Base-by-base conservation (phyloP, 2,888 invertebrate genomes). In the Acronicta leporina region DNA sequence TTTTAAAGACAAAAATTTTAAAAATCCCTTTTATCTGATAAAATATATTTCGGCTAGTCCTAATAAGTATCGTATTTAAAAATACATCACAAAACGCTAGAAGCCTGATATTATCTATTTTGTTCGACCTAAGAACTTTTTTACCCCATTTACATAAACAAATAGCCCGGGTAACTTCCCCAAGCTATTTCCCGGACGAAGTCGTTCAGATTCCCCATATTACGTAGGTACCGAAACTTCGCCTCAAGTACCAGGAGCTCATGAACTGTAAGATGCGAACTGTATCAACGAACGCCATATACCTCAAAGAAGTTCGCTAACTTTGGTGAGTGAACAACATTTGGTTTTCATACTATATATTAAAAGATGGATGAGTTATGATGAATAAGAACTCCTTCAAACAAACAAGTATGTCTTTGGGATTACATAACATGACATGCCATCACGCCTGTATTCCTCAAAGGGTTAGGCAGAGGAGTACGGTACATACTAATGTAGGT, bases 251-350 rank as follows among this genome's bases (percentile, higher is more conserved):
- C 73, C 10, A 67, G 35, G 45, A 38, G 8, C 52, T 55, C 61
- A 67, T 67, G 68, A 72, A 60, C 51, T 42, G 48, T 48, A 45
- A 73, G 73, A 61, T 42, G 40, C 41, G 45, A 55, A 56, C 55
- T 67, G 52, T 67, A 55, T 48, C 51, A 9, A 14, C 33, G 41
- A 49, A 72, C 48, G 30, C 30, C 30, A 20, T 10, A 46, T 60
- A 67, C 45, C 68, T 55, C 44, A 43, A 33, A 35, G 60, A 68
- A 67, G 20, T 67, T 60, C 13, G 1, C 30, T 30, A 67, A 68
- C 42, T 60, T 68, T 15, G 14, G 14, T 10, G 20, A 30, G 27
- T 10, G 35, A 43, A 38, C 42, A 46, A 51, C 16, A 66, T 55
- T 25, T 51, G 27, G 27, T 51, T 30, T 38, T 38, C 38, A 38